Evolutionary conservation across 2,797 vertebrate species (phyloP).

Genomic region (Anas acuta): DNA sequence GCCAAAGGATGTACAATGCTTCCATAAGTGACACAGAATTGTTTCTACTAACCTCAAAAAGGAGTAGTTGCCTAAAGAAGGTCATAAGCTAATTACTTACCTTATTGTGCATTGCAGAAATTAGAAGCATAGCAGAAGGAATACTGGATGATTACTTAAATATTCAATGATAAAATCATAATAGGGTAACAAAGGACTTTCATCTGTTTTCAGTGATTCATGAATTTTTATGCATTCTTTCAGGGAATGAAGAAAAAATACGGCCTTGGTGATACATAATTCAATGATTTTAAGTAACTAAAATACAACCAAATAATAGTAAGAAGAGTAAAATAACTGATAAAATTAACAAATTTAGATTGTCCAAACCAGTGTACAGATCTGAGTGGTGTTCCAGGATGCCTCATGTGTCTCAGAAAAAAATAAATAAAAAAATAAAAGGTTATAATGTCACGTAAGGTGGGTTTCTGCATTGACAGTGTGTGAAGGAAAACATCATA

Average conservation of each 20-base stretch:
- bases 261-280: not conserved
- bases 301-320: not conserved
- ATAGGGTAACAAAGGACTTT: not conserved
- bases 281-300: not conserved
- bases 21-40: not conserved
- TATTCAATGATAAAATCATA: not conserved
- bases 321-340: not conserved
- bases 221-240: not conserved
- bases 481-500: not conserved
- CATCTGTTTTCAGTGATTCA: not conserved
- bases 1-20: not conserved
- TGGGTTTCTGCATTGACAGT: not conserved
- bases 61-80: not conserved
- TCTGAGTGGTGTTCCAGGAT: not conserved
- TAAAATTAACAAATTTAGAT: not conserved
- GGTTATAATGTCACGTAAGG: not conserved
- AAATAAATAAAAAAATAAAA: not conserved
- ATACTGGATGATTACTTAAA: not conserved
- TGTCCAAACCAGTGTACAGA: not conserved
- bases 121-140: not conserved
- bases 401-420: not conserved
- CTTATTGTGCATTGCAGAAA: not conserved
- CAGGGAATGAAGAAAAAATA: not conserved
- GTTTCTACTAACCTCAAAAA: not conserved
- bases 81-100: not conserved